Percentiles rank a stretch among this genome's conserved stretches.
phyloP scores from a whole-genome alignment of 2,797 vertebrate genomes.

The Pogoniulus pusillus region DNA sequence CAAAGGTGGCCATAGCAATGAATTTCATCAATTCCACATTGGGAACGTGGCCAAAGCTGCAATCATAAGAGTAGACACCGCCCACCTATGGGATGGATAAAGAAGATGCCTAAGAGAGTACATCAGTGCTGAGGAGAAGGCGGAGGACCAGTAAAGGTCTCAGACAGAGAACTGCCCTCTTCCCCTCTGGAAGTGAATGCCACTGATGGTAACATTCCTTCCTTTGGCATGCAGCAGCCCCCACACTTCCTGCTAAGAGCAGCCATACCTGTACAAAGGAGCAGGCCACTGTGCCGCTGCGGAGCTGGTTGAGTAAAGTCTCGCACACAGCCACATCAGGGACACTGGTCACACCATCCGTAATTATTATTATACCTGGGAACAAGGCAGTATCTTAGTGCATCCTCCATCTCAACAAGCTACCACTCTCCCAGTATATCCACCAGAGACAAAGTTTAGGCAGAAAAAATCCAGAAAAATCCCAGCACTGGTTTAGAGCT shows the following conservation, averaged over 20 bases:
- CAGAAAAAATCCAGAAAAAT: neutral
- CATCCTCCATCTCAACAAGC: neutral
- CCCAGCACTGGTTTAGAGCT: neutral
- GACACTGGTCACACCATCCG: conserved; percentile 96
- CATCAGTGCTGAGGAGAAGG: neutral
- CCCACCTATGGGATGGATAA: conserved; percentile 83
- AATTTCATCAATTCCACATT: conserved; percentile 99
- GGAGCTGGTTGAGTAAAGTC: conserved; percentile 93
- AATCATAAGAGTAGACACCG: conserved; percentile 94
- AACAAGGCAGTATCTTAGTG: neutral
- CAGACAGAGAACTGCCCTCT: neutral
- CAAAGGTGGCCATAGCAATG: conserved; percentile 95
- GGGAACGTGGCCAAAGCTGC: conserved; percentile 96
- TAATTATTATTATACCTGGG: conserved; percentile 96
- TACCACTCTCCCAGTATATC: neutral
- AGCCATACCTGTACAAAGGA: conserved; percentile 93
- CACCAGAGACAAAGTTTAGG: neutral
- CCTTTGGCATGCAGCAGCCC: neutral
- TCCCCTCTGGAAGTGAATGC: neutral
- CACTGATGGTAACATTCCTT: neutral
- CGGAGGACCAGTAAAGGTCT: neutral
- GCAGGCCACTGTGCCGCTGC: conserved; percentile 93
- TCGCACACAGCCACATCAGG: conserved; percentile 96
- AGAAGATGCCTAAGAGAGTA: neutral
- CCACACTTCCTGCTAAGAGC: neutral